Percentiles rank a stretch among this genome's conserved stretches.
These are phyloP conservation scores for Podarcis siculus DNA, from an alignment of 2,797 vertebrate genomes.

Conservation along the genomic window DNA sequence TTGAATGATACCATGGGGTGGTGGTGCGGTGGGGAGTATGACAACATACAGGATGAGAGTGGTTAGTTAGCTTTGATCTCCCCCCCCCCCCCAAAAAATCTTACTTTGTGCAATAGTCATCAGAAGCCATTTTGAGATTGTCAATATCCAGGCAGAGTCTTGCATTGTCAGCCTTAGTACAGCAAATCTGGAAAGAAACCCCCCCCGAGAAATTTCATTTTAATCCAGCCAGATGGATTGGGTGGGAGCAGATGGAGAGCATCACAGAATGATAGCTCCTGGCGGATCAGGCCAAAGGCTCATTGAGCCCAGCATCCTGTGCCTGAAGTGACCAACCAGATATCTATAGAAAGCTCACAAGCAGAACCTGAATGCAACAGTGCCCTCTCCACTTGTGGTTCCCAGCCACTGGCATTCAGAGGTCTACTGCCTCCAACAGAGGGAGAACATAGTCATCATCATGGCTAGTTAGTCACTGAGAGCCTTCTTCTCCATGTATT, in stretches of 20 bases:
- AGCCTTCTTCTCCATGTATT: too few species aligned
- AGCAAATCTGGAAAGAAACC: conserved; percentile 59
- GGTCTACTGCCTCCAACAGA: too few species aligned
- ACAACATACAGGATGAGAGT: neutral
- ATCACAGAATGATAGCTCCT: neutral
- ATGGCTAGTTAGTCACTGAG: too few species aligned
- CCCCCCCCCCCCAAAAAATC: neutral
- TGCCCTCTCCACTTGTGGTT: too few species aligned
- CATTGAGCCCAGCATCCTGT: too few species aligned
- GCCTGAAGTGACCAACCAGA: too few species aligned
- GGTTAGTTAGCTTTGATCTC: neutral
- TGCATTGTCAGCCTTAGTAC: conserved; percentile 61
- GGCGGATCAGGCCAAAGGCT: too few species aligned
- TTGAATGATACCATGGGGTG: neutral
- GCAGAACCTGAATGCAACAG: too few species aligned
- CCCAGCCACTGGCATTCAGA: too few species aligned
- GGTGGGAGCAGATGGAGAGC: neutral
- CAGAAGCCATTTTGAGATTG: conserved; percentile 69
- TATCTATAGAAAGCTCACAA: too few species aligned
- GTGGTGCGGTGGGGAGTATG: too few species aligned
- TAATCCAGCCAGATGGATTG: neutral
- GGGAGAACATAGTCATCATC: too few species aligned
- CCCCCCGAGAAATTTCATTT: neutral
- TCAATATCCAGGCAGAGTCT: conserved; percentile 53
- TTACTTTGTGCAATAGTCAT: conserved; percentile 72